Base-by-base conservation (phyloP, 1,140 invertebrate genomes). In the Brachionus koreanus region DNA sequence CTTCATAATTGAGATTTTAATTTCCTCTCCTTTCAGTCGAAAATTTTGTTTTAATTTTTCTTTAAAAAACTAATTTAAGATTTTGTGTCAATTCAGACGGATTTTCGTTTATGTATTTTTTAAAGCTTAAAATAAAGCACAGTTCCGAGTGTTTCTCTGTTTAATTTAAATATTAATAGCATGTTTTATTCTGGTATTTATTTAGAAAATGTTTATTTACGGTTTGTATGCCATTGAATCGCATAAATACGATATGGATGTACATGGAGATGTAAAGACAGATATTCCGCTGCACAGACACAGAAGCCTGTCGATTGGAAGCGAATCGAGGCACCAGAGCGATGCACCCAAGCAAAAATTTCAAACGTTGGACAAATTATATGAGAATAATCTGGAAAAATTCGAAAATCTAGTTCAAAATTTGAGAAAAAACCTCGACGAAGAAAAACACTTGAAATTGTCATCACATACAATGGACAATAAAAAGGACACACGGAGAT, bases 121-220 rank as follows among this genome's bases (percentile, higher is more conserved):
- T 42, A 3, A 13, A 42, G 5, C 3, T 42, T 42, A 1, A 10
- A 42, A 42, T 42, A 42, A 42, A 13, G 39, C 39, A 42, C 6
- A 42, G 39, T 42, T 42, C 39, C 39, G 39, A 42, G 39, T 1
- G 12, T 7, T 3, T 1, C 39, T 42, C 39, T 42, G 1, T 42
- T 42, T 42, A 42, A 57, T 2, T 7, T n/a, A n/a, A n/a, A n/a
- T n/a, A 5, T 19, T 57, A 5, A 57, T 57, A 6, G 12, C 6
- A 19, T n/a, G 3, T 63, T 63, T 63, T 23, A 2, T 63, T 63
- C 29, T 29, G 4, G 19, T 69, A 13, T 33, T 33, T 1, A 39
- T 69, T 69, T 69, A 69, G 65, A 69, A 74, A 74, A 29, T 74
- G 69, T 74, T 74, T 46, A 74, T 74, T 46, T 74, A 74, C n/a